Base-by-base conservation (phyloP, 2,888 invertebrate species). In the Carterocephalus palaemon region DNA sequence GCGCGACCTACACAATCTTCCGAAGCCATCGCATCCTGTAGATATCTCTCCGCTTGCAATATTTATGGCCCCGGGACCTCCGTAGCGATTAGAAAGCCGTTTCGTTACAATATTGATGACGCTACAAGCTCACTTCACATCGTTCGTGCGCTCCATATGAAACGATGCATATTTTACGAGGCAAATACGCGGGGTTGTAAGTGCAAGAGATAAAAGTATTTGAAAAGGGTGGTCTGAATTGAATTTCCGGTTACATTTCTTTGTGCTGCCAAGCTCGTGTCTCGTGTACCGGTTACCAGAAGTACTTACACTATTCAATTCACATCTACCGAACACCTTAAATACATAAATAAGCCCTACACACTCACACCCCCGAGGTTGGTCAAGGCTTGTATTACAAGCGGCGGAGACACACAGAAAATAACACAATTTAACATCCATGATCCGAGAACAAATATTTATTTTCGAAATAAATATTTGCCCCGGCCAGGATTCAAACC, bases 31-130 rank as follows among this genome's bases (percentile, higher is more conserved):
- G 53, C 49, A 56, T 55, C 60, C 62, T 24, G 6, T 15, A 73
- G 75, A 79, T 73, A 78, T 80, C 76, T 57, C 54, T 59, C 64
- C 67, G 68, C 59, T 75, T 80, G 61, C 64, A 84, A 83, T 82
- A 85, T 85, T 85, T 79, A 85, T 78, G 66, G 62, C 61, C 55
- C 53, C 66, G 68, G 70, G 71, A 67, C 67, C 64, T 64, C 60
- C 59, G 58, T 60, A 59, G 64, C 78, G 79, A 82, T 82, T 78
- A 81, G 75, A 76, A 78, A 71, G 72, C 70, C 72, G 69, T 83
- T 77, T 75, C 72, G 74, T 70, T 66, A 67, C 70, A 70, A 69
- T 68, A 70, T 72, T 66, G 69, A 67, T 67, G 64, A 64, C 57
- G 64, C 66, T 63, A 64, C 62, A 54, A 57, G 70, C 68, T 76